These are phyloP conservation scores for Saccopteryx bilineata DNA, from an alignment of 2,113 vertebrate genomes.

Conservation along the genomic window DNA sequence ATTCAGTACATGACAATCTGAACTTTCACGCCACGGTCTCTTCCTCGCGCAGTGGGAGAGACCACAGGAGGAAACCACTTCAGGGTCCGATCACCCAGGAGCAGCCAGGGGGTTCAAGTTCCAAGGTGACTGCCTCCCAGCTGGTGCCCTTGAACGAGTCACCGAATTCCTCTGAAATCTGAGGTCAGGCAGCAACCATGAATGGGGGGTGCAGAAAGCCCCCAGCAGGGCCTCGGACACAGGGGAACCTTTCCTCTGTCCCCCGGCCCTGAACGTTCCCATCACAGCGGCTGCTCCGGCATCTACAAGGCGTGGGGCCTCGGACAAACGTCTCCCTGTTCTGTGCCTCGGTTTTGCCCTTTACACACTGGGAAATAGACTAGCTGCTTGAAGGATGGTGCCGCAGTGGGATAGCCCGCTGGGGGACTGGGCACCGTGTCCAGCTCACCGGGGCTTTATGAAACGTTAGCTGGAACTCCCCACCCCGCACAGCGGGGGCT, in stretches of 20 bases:
- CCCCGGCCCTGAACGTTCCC: not conserved
- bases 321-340: not conserved
- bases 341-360: not conserved
- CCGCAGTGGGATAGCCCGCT: accelerated
- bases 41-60: not conserved
- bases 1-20: not conserved
- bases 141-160: not conserved
- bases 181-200: not conserved
- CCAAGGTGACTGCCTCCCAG: not conserved
- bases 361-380: too few species aligned
- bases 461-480: accelerated
- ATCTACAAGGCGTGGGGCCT: not conserved
- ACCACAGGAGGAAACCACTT: not conserved
- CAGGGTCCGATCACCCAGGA: not conserved
- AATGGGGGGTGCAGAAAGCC: too few species aligned
- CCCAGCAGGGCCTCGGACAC: accelerated
- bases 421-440: not conserved
- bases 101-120: not conserved
- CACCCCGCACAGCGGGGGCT: accelerated
- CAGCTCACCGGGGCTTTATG: not conserved
- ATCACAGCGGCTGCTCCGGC: not conserved
- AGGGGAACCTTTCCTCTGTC: not conserved
- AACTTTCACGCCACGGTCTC: not conserved
- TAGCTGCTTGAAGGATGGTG: not conserved
- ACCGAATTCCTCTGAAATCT: not conserved